These are phyloP conservation scores for Percina caprodes DNA, from an alignment of 2,113 vertebrate genomes.

Conservation along the genomic window DNA sequence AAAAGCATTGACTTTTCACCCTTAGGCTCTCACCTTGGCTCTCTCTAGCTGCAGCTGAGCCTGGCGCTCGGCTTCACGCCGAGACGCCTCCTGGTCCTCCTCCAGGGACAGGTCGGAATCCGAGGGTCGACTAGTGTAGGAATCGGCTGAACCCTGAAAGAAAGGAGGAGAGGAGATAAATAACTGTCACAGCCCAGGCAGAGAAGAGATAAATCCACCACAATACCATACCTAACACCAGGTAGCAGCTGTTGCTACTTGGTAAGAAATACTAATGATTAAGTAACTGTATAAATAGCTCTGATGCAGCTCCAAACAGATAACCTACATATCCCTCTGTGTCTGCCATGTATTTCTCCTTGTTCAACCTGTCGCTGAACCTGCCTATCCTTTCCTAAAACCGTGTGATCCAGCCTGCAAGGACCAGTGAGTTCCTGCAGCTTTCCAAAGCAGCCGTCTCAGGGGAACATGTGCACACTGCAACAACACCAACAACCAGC, in stretches of 20 bases:
- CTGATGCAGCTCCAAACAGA: not conserved
- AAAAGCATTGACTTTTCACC: conserved; percentile 27
- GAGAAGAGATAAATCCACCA: conserved; percentile 11
- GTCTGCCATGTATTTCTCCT: conserved; percentile 20
- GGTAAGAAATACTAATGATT: not conserved
- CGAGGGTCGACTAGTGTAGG: conserved; percentile 96
- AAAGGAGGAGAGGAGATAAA: conserved; percentile 4
- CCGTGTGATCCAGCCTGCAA: conserved; percentile 19
- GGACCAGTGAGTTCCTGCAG: conserved; percentile 36
- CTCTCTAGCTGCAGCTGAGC: conserved; percentile 96
- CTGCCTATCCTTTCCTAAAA: conserved; percentile 35
- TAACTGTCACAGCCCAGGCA: not conserved
- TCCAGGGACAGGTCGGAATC: conserved; percentile 98
- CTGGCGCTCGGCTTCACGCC: conserved; percentile 96
- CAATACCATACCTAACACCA: not conserved
- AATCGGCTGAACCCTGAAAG: conserved; percentile 94
- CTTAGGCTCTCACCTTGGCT: conserved; percentile 86
- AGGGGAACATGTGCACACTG: conserved; percentile 56
- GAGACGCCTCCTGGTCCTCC: conserved; percentile 96
- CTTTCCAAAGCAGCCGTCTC: conserved; percentile 74
- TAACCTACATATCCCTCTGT: conserved; percentile 24
- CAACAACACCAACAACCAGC: conserved; percentile 60
- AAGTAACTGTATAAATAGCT: not conserved
- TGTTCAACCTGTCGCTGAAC: conserved; percentile 31
- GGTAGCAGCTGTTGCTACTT: conserved; percentile 7